Evolutionary conservation across 2,797 vertebrate species (phyloP).

Genomic region (Xenops minutus): DNA sequence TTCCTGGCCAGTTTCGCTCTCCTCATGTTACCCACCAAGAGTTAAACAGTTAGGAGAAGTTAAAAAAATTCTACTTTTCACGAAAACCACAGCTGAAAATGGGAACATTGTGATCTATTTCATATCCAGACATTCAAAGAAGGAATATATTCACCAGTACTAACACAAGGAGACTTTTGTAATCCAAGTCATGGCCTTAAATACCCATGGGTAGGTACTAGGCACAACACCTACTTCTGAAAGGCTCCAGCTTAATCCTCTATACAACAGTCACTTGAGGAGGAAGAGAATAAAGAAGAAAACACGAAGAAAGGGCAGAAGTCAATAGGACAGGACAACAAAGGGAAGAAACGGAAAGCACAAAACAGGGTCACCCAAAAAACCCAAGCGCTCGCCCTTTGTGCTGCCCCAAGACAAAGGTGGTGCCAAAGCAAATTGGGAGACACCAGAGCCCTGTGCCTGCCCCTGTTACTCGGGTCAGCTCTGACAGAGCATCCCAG

Average conservation of each 20-base stretch:
- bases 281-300: not conserved
- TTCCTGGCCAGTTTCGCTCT: not conserved
- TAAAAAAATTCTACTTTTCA: conserved; percentile 22
- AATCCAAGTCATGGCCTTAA: conserved; percentile 36
- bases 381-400: not conserved
- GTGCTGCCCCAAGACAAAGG: not conserved
- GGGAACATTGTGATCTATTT: conserved; percentile 47
- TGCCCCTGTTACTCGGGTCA: not conserved
- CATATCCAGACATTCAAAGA: conserved; percentile 42
- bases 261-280: not conserved
- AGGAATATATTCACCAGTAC: conserved; percentile 44
- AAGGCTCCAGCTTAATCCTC: conserved; percentile 19
- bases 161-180: conserved; percentile 56
- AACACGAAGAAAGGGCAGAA: not conserved
- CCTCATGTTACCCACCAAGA: not conserved
- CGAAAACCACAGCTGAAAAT: conserved; percentile 52
- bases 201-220: conserved; percentile 56
- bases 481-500: not conserved
- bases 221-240: conserved; percentile 40
- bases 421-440: not conserved
- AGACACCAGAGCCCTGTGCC: not conserved
- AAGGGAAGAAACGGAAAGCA: not conserved
- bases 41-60: conserved; percentile 21
- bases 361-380: not conserved
- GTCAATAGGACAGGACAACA: conserved; percentile 12